Percentiles rank a stretch among this genome's conserved stretches.
Evolutionary conservation across 2,888 invertebrate genomes (phyloP).

Genomic region (Aporophyla lueneburgensis): DNA sequence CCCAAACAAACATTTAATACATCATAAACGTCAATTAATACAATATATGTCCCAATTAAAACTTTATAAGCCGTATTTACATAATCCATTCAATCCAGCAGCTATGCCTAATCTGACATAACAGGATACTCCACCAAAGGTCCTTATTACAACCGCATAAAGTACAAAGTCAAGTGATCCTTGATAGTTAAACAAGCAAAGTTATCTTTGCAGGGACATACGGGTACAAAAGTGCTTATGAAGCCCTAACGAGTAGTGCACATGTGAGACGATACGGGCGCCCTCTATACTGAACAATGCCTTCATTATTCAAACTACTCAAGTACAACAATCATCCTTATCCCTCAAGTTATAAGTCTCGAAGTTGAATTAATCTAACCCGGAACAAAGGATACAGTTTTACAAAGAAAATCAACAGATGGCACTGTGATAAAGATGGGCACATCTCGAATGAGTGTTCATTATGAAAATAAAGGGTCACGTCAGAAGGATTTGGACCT

Average conservation of each 20-base stretch:
- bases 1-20: slow-evolving; percentile 59
- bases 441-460: slow-evolving; percentile 77
- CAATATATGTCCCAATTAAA: slow-evolving; percentile 74
- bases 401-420: slow-evolving; percentile 87
- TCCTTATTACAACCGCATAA: slow-evolving; percentile 56
- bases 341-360: slow-evolving; percentile 71
- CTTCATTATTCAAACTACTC: slow-evolving; percentile 75
- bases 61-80: slow-evolving; percentile 73
- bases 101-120: slow-evolving; percentile 42
- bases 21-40: slow-evolving; percentile 73
- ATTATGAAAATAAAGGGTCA: slow-evolving; percentile 82
- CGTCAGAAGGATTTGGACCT: slow-evolving; percentile 52
- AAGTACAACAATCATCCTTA: slow-evolving; percentile 76
- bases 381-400: slow-evolving; percentile 75
- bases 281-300: slow-evolving; percentile 79
- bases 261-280: slow-evolving; percentile 82
- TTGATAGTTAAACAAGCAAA: slow-evolving; percentile 53
- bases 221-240: slow-evolving; percentile 78
- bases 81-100: slow-evolving; percentile 70
- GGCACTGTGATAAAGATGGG: slow-evolving; percentile 80
- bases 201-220: slow-evolving; percentile 70
- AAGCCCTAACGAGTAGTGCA: slow-evolving; percentile 77
- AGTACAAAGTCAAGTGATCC: slow-evolving; percentile 58
- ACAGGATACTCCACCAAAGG: slow-evolving; percentile 37
- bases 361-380: slow-evolving; percentile 69